These are phyloP conservation scores for Tetranychus piercei DNA, from an alignment of 2,888 invertebrate genomes.

Conservation along the genomic window DNA sequence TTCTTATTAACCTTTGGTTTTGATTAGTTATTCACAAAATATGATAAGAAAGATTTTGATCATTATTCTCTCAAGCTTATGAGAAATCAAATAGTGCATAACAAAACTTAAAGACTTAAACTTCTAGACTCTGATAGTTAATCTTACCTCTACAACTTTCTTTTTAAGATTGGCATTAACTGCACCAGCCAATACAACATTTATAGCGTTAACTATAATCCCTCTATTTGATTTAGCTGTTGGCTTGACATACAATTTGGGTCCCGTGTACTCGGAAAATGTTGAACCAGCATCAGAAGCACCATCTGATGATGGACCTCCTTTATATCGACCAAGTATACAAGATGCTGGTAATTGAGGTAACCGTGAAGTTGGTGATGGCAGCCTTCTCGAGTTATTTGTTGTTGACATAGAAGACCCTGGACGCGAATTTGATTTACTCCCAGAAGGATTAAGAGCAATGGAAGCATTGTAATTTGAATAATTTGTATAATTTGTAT, in stretches of 20 bases:
- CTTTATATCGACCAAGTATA: conserved; percentile 18
- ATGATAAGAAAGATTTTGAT: not conserved
- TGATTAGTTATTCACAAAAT: too few species aligned
- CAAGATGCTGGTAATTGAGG: conserved; percentile 21
- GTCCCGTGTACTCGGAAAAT: conserved; percentile 41
- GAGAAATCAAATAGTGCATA: not conserved
- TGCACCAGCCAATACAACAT: conserved; percentile 92
- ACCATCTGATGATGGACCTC: conserved; percentile 25
- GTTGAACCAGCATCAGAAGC: conserved; percentile 26
- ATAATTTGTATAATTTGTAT: conserved; percentile 9
- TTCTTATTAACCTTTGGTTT: too few species aligned
- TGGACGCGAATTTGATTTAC: conserved; percentile 15
- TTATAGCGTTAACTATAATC: conserved; percentile 66
- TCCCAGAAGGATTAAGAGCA: conserved; percentile 7
- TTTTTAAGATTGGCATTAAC: conserved; percentile 85
- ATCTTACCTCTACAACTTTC: conserved; percentile 55
- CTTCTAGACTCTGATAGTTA: not conserved
- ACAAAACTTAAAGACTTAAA: not conserved
- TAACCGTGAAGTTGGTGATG: conserved; percentile 20
- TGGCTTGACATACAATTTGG: conserved; percentile 89
- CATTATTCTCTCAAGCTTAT: not conserved
- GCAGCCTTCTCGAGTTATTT: conserved; percentile 9
- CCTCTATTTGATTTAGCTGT: conserved; percentile 90
- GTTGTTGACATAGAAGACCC: conserved; percentile 14
- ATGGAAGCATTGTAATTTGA: conserved; percentile 7